Percentiles rank a stretch among this genome's conserved stretches.
Evolutionary conservation across 1,140 invertebrate genomes (phyloP).

Genomic region (Rhizoglyphus robini): DNA sequence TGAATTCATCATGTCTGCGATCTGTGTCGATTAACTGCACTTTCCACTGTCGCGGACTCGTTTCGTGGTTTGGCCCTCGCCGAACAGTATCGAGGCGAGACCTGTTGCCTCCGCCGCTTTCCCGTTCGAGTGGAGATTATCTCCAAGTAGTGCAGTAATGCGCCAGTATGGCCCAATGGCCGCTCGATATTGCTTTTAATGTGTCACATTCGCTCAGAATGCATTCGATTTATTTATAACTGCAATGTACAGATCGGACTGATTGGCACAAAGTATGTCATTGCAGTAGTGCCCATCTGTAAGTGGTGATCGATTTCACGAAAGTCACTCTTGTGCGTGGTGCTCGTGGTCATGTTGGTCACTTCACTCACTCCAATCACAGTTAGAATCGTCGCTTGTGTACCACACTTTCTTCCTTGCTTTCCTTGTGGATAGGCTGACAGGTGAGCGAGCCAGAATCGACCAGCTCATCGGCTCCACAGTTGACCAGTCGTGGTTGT

Average conservation of each 20-base stretch:
- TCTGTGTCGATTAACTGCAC: neutral
- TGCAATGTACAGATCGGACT: too few relatives aligned
- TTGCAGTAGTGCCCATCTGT: too few relatives aligned
- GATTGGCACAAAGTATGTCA: neutral
- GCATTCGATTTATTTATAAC: too few relatives aligned
- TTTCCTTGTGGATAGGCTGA: neutral
- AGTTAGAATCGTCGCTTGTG: neutral
- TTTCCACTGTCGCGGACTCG: neutral
- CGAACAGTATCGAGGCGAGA: neutral
- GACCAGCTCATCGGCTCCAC: constrained; percentile 33
- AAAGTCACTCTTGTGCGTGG: too few relatives aligned
- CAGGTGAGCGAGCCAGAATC: constrained; percentile 16
- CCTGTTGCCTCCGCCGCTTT: neutral
- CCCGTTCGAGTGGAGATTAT: too few relatives aligned
- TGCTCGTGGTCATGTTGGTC: too few relatives aligned
- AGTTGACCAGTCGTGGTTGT: constrained; percentile 67
- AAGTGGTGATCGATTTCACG: too few relatives aligned
- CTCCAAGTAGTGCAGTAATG: too few relatives aligned
- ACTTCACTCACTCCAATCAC: too few relatives aligned
- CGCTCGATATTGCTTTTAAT: too few relatives aligned
- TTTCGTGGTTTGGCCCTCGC: neutral
- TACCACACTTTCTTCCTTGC: neutral
- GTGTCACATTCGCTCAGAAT: too few relatives aligned
- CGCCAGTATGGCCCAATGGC: too few relatives aligned
- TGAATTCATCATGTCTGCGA: neutral